Conservation (phyloP, 2,888 invertebrate genomes). For the Rhimphoctona megacephalus region DNA sequence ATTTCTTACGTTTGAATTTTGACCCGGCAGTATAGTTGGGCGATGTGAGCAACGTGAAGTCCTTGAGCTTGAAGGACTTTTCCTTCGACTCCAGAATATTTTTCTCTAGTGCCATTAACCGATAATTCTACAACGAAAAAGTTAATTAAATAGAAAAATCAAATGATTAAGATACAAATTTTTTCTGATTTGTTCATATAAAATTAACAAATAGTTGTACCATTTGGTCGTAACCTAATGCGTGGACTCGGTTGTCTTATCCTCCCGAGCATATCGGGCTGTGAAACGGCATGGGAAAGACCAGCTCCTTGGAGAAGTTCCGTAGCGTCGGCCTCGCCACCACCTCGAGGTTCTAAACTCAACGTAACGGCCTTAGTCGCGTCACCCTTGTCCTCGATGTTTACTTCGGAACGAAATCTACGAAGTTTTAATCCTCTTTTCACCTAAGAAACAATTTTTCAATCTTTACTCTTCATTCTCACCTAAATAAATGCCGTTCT, state of each 20-base stretch:
- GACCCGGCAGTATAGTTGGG: conserved; percentile 83
- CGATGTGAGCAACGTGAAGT: conserved; percentile 83
- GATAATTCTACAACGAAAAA: conserved; percentile 76
- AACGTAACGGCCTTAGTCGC: conserved; percentile 78
- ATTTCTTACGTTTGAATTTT: conserved; percentile 81
- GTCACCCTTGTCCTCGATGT: conserved; percentile 83
- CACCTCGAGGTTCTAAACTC: conserved; percentile 82
- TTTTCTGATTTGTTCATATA: background rate
- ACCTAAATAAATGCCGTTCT: background rate
- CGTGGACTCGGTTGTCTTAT: conserved; percentile 80
- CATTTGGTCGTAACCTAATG: conserved; percentile 78
- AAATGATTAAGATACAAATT: background rate
- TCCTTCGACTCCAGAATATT: conserved; percentile 82
- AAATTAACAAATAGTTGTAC: conserved; percentile 65
- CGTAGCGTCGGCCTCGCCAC: conserved; percentile 84
- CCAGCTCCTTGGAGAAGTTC: conserved; percentile 83
- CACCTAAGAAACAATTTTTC: conserved; percentile 74
- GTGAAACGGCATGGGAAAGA: conserved; percentile 84
- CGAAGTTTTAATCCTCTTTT: conserved; percentile 83
- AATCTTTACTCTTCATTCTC: background rate
- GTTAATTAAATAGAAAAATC: background rate
- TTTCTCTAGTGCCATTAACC: conserved; percentile 80
- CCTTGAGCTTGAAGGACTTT: conserved; percentile 83
- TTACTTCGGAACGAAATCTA: conserved; percentile 84
- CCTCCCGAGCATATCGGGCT: conserved; percentile 83